Conservation (phyloP, 2,888 invertebrate species). For the Erpobdella octoculata region DNA sequence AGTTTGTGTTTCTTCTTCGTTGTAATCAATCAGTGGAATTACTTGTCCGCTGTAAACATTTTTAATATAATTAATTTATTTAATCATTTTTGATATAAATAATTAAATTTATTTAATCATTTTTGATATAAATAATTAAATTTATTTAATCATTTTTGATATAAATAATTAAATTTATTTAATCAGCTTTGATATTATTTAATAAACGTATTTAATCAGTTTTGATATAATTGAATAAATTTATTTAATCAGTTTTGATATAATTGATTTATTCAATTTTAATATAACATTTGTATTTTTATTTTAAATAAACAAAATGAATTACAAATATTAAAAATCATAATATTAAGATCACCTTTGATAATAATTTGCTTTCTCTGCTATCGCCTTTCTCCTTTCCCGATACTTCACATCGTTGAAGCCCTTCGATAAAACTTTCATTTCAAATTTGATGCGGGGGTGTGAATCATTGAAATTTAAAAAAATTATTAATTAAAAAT, state of each 20-base stretch:
- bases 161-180: background rate
- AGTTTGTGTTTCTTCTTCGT: conserved; percentile 75
- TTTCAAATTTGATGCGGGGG: background rate
- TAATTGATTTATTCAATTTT: too few relatives aligned
- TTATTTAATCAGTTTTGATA: background rate
- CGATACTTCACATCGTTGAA: conserved; percentile 88
- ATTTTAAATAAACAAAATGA: background rate
- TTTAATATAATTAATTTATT: conserved; percentile 5
- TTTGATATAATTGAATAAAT: background rate
- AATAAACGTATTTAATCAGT: background rate
- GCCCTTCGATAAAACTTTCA: conserved; percentile 49
- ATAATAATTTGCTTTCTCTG: conserved; percentile 90
- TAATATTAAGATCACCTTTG: conserved; percentile 63
- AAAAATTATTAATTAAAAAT: background rate
- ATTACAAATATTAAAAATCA: background rate
- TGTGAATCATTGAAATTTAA: background rate
- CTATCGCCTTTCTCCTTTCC: conserved; percentile 76
- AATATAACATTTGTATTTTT: background rate
- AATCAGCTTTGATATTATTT: background rate
- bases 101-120: background rate
- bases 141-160: background rate
- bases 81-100: background rate
- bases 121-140: background rate
- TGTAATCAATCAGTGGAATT: conserved; percentile 83
- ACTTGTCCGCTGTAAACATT: conserved; percentile 66